Evolutionary conservation across 2,113 vertebrate species (phyloP).

Genomic region (Pituophis catenifer): DNA sequence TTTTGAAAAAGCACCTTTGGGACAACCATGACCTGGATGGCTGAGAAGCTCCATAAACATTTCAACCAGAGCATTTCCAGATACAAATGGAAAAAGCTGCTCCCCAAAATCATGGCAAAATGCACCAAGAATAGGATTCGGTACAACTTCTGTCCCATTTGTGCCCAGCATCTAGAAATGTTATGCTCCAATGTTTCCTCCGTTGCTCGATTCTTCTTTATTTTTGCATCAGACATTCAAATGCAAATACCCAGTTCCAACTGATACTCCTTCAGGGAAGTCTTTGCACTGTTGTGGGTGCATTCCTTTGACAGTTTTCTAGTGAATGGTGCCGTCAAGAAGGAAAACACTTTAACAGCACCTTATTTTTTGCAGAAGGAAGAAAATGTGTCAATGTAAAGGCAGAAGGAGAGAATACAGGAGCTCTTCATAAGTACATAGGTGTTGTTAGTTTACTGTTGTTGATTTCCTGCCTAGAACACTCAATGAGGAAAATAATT

Average conservation of each 20-base stretch:
- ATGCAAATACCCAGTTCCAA: background rate
- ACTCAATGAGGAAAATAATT: background rate
- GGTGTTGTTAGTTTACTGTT: background rate
- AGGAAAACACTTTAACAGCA: slow-evolving; percentile 37
- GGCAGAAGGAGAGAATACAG: background rate
- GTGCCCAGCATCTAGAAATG: background rate
- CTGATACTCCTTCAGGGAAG: no score
- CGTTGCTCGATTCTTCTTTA: background rate
- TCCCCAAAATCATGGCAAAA: background rate
- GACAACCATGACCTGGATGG: background rate
- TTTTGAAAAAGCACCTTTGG: background rate
- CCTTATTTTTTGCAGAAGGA: slow-evolving; percentile 37
- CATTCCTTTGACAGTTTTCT: slow-evolving; percentile 38
- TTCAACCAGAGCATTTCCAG: background rate
- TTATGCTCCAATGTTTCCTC: background rate
- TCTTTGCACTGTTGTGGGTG: no score
- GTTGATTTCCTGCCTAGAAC: background rate
- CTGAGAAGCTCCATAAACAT: background rate
- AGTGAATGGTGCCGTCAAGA: background rate
- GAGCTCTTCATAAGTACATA: background rate
- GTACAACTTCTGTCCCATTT: background rate
- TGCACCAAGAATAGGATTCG: background rate
- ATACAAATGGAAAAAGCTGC: background rate
- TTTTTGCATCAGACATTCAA: background rate
- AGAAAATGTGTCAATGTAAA: slow-evolving; percentile 38